phyloP scores from a whole-genome alignment of 2,797 vertebrate genomes.

The Poliocrania exsul region DNA sequence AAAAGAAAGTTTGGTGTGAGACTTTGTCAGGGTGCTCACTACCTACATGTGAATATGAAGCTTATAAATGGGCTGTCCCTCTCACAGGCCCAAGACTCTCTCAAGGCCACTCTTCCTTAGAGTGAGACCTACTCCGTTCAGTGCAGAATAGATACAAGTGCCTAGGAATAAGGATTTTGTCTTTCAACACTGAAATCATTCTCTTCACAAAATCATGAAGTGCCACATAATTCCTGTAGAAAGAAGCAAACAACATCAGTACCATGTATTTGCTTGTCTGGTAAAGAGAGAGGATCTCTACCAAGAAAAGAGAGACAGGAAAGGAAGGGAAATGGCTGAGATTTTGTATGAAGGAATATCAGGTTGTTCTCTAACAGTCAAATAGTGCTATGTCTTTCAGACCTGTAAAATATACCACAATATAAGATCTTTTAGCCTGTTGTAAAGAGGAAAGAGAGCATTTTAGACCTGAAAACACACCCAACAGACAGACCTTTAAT shows the following conservation, averaged over 20 bases:
- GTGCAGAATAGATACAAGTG: neutral
- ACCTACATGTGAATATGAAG: neutral
- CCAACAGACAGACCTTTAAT: neutral
- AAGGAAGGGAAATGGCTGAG: neutral
- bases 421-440: neutral
- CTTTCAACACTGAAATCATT: neutral
- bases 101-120: neutral
- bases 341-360: neutral
- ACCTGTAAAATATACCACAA: neutral
- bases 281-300: neutral
- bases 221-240: neutral
- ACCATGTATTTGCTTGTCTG: neutral
- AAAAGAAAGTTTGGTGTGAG: neutral
- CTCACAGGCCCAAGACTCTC: neutral
- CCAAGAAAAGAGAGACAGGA: neutral
- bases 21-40: neutral
- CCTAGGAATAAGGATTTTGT: neutral
- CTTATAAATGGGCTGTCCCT: neutral
- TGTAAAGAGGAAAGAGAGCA: neutral
- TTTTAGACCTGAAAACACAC: neutral
- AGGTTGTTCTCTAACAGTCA: neutral
- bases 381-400: neutral
- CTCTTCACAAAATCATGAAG: neutral
- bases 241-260: neutral
- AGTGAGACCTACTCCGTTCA: neutral